Percentiles rank a stretch among this genome's conserved stretches.
These are phyloP conservation scores for Perithous albicinctus DNA, from an alignment of 2,888 invertebrate genomes.

Conservation along the genomic window DNA sequence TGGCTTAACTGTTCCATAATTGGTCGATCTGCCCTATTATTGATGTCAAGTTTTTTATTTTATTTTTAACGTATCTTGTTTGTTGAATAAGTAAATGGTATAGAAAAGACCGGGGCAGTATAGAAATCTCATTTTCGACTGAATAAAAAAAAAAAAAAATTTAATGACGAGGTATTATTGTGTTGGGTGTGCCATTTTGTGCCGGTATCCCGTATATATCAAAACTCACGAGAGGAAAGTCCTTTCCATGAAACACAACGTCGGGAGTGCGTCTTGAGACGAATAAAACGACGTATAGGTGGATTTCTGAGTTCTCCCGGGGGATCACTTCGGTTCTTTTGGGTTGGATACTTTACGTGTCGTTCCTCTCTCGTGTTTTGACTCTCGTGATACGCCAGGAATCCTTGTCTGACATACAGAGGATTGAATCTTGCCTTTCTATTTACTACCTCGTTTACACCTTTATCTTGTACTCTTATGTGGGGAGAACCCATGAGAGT, in stretches of 20 bases:
- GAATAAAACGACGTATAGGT: conserved; percentile 4
- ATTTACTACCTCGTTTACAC: conserved; percentile 18
- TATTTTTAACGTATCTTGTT: no score
- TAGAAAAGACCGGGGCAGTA: no score
- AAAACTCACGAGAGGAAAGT: conserved; percentile 17
- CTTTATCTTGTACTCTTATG: neutral
- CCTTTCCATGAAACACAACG: conserved; percentile 23
- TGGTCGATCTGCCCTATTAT: no score
- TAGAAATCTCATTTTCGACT: no score
- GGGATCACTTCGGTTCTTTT: conserved; percentile 38
- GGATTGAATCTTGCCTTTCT: neutral
- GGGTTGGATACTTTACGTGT: neutral
- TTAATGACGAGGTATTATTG: no score
- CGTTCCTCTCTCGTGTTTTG: neutral
- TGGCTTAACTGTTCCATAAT: no score
- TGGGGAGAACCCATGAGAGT: neutral
- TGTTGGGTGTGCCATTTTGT: no score
- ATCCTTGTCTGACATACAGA: conserved; percentile 4
- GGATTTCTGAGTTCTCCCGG: conserved; percentile 15
- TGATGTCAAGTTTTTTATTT: no score
- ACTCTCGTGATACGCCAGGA: neutral
- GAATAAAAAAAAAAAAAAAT: no score
- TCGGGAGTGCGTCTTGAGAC: conserved; percentile 13
- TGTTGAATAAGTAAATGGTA: no score
- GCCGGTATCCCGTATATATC: no score